Evolutionary conservation across 2,888 invertebrate genomes (phyloP).

Genomic region (Chloroclysta siterata): DNA sequence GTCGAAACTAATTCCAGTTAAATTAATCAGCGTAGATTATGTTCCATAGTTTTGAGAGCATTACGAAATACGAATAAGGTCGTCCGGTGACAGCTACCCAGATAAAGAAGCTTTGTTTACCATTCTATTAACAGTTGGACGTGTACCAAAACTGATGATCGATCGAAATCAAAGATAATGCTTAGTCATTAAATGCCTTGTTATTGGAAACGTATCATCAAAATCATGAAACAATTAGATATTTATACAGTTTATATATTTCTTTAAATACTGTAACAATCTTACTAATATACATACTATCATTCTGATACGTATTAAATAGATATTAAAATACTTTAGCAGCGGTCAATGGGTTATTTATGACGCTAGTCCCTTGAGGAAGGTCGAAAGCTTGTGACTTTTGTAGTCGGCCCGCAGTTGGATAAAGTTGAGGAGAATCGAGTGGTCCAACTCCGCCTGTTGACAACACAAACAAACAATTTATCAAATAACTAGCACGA

Average conservation of each 20-base stretch:
- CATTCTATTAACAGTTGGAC: constrained; percentile 22
- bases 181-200: constrained; percentile 9
- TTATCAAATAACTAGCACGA: constrained; percentile 30
- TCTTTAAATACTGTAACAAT: constrained; percentile 21
- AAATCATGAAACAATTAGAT: constrained; percentile 19
- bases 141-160: constrained; percentile 15
- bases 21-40: constrained; percentile 46
- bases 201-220: constrained; percentile 8
- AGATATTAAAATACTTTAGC: constrained; percentile 17
- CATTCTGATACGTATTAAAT: constrained; percentile 31
- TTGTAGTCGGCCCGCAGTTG: constrained; percentile 97
- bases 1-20: constrained; percentile 46
- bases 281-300: constrained; percentile 19
- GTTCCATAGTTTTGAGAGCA: constrained; percentile 40
- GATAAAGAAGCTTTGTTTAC: constrained; percentile 45
- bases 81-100: constrained; percentile 45
- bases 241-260: constrained; percentile 21
- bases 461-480: constrained; percentile 57
- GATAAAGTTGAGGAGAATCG: constrained; percentile 95
- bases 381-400: constrained; percentile 90
- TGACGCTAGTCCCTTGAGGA: constrained; percentile 84
- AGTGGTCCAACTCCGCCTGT: constrained; percentile 95
- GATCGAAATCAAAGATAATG: constrained; percentile 1
- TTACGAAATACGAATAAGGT: constrained; percentile 51
- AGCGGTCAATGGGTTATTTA: constrained; percentile 30